A percentile compares a stretch with the other conserved stretches of the same genome.
These are phyloP conservation scores for Balaeniceps rex DNA, from an alignment of 2,113 vertebrate species.

Conservation along the genomic window DNA sequence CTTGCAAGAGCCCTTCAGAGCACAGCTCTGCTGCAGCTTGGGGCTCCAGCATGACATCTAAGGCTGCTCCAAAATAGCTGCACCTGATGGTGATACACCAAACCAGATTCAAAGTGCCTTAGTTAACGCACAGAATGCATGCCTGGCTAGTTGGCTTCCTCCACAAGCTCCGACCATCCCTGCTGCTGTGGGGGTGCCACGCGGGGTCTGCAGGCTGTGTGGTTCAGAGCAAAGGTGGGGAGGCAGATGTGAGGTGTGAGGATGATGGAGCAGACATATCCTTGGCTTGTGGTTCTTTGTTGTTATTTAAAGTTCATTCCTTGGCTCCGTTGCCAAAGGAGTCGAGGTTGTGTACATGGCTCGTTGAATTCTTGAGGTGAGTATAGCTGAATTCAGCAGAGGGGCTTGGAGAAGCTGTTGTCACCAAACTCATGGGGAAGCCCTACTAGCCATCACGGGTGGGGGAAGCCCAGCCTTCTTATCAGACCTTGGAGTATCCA, in stretches of 20 bases:
- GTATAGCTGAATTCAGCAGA: neutral
- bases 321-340: neutral
- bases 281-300: neutral
- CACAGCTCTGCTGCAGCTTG: neutral
- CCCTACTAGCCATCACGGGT: neutral
- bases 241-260: neutral
- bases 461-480: neutral
- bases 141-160: neutral
- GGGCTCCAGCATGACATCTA: neutral
- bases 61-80: neutral
- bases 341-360: neutral
- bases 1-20: neutral
- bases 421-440: neutral
- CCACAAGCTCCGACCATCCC: neutral
- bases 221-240: neutral
- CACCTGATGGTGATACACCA: neutral
- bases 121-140: accelerated
- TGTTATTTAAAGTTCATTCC: neutral
- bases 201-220: neutral
- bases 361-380: accelerated
- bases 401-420: neutral
- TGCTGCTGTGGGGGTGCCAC: neutral
- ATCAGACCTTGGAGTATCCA: neutral
- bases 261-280: neutral
- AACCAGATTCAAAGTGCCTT: neutral